Percentiles rank a stretch among this genome's conserved stretches.
Evolutionary conservation across 2,113 vertebrate species (phyloP).

Genomic region (Antechinus flavipes): DNA sequence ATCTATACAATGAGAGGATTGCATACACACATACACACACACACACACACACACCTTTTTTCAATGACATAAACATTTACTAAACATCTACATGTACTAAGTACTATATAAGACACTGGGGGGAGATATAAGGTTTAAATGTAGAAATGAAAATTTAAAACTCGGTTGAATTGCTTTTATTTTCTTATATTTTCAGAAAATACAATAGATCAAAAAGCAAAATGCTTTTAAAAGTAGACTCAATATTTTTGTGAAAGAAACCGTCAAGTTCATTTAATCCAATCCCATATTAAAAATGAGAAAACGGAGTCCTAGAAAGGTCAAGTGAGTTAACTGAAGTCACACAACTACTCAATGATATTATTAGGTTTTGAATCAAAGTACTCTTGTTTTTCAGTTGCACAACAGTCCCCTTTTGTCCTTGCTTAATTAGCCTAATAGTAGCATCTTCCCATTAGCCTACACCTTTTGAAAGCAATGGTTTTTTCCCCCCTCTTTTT

Average conservation of each 20-base stretch:
- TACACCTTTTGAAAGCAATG: neutral
- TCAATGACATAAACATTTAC: neutral
- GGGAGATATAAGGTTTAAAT: neutral
- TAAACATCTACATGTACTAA: neutral
- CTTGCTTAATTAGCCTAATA: neutral
- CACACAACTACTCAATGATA: neutral
- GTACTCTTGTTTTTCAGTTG: neutral
- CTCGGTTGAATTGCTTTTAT: no score
- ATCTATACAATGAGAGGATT: neutral
- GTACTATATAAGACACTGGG: neutral
- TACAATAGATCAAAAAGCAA: neutral
- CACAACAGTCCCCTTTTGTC: neutral
- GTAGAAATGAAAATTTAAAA: neutral
- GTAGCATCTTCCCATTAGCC: neutral
- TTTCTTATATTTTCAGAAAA: neutral
- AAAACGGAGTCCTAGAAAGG: neutral
- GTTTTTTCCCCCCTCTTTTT: neutral
- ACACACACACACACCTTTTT: neutral
- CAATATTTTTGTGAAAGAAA: neutral
- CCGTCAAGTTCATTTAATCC: neutral
- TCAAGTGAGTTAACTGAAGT: neutral
- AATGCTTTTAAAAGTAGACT: neutral
- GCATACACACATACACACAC: no score
- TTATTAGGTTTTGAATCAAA: neutral
- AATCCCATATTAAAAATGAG: neutral